Evolutionary conservation across 2,888 invertebrate species (phyloP), one percentile per base, ranked within the genome.

Genomic region (Monopis laevigella): DNA sequence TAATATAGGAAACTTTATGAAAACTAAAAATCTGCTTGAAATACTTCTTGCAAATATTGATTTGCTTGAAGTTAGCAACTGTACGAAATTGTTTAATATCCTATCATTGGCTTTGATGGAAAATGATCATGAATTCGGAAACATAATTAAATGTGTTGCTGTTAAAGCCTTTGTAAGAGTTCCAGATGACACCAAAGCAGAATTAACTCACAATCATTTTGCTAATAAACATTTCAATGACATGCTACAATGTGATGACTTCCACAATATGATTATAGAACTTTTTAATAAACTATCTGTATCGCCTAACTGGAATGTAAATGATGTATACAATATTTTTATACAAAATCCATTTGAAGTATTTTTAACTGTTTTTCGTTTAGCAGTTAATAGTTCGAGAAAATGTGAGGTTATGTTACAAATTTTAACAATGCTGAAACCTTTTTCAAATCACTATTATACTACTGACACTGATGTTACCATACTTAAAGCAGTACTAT

Each of bases 281-380:
- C 62, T 59, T 51, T 80, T 78, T 39, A 80, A 80, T 48, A 77
- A 73, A 54, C 51, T 74, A 10, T 56, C 71, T 44, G 48, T 53
- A 10, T 51, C 59, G 4, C 49, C 55, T 4, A 57, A 66, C 43
- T 46, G 55, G 16, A 67, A 73, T 48, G 48, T 64, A 2, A 53
- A 59, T 10, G 62, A 66, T 49, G 51, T 75, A 11, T 53, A 73
- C 21, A 55, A 53, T 44, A 46, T 69, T 5, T 78, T 80, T 46
- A 42, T 75, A 7, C 78, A 77, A 51, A 73, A 61, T 46, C 80
- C 80, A 2, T 54, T 51, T 35, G 48, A 58, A 46, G 63, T 71
- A 5, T 73, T 56, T 41, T 48, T 39, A 6, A 73, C 64, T 55
- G 64, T 75, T 51, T 70, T 73, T 47, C 48, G 43, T 19, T 48